Conservation (phyloP, 2,113 vertebrate species). For the Sebastes schlegelii region DNA sequence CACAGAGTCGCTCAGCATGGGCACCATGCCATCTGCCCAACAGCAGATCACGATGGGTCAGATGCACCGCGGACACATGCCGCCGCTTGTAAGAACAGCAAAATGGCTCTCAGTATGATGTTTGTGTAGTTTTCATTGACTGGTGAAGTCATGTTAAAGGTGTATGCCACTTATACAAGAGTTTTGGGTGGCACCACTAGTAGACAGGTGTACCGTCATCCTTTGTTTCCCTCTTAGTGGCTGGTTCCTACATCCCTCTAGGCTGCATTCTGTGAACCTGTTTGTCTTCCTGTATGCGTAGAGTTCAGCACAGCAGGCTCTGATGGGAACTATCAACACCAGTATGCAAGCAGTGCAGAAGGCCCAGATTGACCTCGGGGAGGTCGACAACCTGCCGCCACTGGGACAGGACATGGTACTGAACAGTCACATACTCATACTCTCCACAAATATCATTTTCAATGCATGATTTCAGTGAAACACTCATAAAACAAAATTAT, state of each 20-base stretch:
- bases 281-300: constrained; percentile 64
- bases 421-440: background rate
- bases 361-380: constrained; percentile 93
- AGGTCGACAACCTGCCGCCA: constrained; percentile 93
- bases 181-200: background rate
- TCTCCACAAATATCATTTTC: background rate
- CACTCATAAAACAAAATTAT: background rate
- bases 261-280: background rate
- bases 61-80: constrained; percentile 99
- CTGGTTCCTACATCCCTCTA: background rate
- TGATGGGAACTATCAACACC: constrained; percentile 98
- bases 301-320: constrained; percentile 98
- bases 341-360: constrained; percentile 99
- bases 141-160: background rate
- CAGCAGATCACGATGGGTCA: constrained; percentile 96
- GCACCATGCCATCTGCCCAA: constrained; percentile 96
- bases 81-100: constrained; percentile 89
- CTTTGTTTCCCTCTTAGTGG: background rate
- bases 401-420: constrained; percentile 96
- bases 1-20: constrained; percentile 93
- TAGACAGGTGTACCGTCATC: too few species aligned
- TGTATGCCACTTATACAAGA: background rate
- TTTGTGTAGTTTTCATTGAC: background rate
- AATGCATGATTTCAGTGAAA: background rate
- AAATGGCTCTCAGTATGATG: background rate